phyloP scores from a whole-genome alignment of 35 echinoderm and acorn worm genomes.

The Ophioderma brevispina region DNA sequence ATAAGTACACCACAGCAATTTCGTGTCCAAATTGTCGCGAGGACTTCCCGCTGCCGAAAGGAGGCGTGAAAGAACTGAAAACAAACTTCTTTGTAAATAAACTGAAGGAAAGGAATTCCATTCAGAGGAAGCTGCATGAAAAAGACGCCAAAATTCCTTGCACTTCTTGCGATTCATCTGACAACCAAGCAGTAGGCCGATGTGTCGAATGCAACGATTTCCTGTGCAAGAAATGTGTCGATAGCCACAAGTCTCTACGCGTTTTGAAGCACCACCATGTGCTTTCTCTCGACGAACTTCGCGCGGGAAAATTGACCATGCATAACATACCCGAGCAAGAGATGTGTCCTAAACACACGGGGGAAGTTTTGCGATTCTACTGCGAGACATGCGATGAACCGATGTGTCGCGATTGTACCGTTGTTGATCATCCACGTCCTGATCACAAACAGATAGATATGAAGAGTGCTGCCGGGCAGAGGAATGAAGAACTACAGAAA shows the following conservation, averaged over 20 bases:
- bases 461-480: not conserved
- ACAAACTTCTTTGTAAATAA: not conserved
- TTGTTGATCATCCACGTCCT: conserved; percentile 4
- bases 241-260: not conserved
- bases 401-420: conserved; percentile 20
- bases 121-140: not conserved
- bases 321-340: not conserved
- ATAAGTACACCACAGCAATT: not conserved
- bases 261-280: not conserved
- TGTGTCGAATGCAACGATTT: not conserved
- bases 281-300: not conserved
- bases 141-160: not conserved
- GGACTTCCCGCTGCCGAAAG: not conserved
- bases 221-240: not conserved
- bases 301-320: not conserved
- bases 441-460: not conserved
- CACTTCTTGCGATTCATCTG: not conserved
- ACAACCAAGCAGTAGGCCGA: not conserved
- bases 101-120: not conserved
- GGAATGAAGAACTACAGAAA: not conserved
- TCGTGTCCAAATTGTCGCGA: conserved; percentile 13
- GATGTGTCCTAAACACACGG: conserved; percentile 7
- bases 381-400: conserved; percentile 23
- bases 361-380: conserved; percentile 18
- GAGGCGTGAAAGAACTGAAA: not conserved